Base-by-base conservation (phyloP, 2,797 vertebrate species). In the Rhynchotus rufescens region DNA sequence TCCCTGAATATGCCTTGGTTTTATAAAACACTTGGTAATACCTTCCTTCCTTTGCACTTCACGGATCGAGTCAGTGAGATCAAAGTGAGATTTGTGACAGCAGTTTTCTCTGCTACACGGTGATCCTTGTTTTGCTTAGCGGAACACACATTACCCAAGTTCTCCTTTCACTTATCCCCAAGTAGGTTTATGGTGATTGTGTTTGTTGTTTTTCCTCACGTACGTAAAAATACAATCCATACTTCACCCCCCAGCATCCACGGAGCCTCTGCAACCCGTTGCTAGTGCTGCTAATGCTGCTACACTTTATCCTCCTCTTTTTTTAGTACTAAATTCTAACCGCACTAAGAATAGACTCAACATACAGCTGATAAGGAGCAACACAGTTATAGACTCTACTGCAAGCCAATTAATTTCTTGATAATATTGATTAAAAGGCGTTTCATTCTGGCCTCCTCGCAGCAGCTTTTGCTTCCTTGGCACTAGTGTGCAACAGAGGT, bases 331-430 rank as follows among this genome's bases (percentile, higher is more conserved):
- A 11, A 82, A 59, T 86, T 68, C 84, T 78, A 66, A 61, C 88
- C 67, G 92, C 65, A 72, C 67, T 88, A 80, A 95, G 64, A 81
- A 78, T 26, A 61, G 1, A 86, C 66, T 93, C 56, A 82, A 84
- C 74, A 15, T 11, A 87, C 0, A 17, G 77, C 86, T 78, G 71
- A 78, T 76, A 84, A 82, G 38, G 51, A 91, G 32, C n/a, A 49
- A 87, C 62, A 72, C 74, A 62, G 86, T 54, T 67, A 54, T 5
- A n/a, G 60, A 25, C 60, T 57, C 79, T 80, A 57, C 90, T 59
- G 60, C 10, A 21, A 94, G 77, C 89, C 88, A 67, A 3, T 60
- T 15, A 45, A 52, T 83, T 87, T 30, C 73, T 67, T 28, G 85
- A 60, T 51, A 65, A 28, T 73, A 78, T 2, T 6, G 10, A 6